Conservation (phyloP, 1,140 invertebrate genomes). For the Pseudomyrmex flavicornis region DNA sequence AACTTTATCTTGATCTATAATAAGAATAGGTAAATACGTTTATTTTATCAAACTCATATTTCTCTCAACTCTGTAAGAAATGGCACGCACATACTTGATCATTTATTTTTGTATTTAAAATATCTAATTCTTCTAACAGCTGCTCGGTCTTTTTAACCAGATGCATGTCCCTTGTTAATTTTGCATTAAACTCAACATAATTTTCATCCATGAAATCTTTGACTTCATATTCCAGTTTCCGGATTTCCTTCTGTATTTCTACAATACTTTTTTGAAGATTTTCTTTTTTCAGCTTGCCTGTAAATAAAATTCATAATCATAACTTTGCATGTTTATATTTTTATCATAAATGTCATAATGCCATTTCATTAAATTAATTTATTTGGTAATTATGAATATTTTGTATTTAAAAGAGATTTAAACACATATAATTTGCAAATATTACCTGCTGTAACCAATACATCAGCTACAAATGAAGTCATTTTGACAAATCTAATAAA, state of each 20-base stretch:
- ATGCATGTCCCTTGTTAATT: slow-evolving; percentile 84
- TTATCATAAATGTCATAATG: background rate
- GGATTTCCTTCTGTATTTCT: slow-evolving; percentile 86
- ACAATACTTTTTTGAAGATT: slow-evolving; percentile 85
- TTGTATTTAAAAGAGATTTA: slow-evolving; percentile 10
- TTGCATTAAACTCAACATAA: slow-evolving; percentile 85
- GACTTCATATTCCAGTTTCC: slow-evolving; percentile 86
- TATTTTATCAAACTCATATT: background rate
- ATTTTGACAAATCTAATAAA: slow-evolving; percentile 50
- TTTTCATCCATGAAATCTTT: slow-evolving; percentile 85
- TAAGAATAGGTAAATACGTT: slow-evolving; percentile 46
- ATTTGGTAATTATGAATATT: background rate
- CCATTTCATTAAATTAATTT: background rate
- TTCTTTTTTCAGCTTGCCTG: slow-evolving; percentile 77
- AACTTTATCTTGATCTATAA: slow-evolving; percentile 86
- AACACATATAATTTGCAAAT: background rate
- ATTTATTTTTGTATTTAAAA: slow-evolving; percentile 85
- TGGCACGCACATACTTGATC: slow-evolving; percentile 76
- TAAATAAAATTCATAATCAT: background rate
- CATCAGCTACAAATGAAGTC: slow-evolving; percentile 77
- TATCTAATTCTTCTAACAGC: slow-evolving; percentile 84
- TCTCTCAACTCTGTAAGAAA: background rate
- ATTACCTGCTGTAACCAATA: slow-evolving; percentile 76
- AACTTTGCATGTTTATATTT: background rate
- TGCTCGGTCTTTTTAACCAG: slow-evolving; percentile 84